Conservation (phyloP, 2,113 vertebrate genomes). For the Australoheros scitulus region DNA sequence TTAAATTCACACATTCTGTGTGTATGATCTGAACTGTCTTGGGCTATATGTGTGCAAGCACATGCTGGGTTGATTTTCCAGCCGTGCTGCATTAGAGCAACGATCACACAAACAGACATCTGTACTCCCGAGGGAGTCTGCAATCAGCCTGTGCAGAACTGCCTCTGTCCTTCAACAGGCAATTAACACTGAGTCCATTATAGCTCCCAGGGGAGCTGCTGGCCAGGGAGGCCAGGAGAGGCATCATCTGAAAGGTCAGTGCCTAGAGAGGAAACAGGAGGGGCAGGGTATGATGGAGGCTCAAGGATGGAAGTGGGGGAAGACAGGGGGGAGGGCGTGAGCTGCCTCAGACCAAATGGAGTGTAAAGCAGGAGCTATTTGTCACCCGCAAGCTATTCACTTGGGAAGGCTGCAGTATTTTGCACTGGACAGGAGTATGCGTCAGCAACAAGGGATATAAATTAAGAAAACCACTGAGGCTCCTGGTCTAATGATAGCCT, state of each 20-base stretch:
- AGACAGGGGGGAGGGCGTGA: conserved; percentile 68
- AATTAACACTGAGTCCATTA: conserved; percentile 87
- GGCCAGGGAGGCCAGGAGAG: conserved; percentile 75
- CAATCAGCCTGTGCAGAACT: conserved; percentile 83
- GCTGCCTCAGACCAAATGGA: conserved; percentile 83
- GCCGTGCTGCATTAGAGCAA: conserved; percentile 75
- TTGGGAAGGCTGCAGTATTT: conserved; percentile 63
- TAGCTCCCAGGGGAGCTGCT: conserved; percentile 78
- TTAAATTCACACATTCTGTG: not conserved
- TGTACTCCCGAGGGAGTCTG: conserved; percentile 82
- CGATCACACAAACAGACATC: conserved; percentile 82
- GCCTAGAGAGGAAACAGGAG: conserved; percentile 80
- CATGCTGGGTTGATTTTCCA: conserved; percentile 53
- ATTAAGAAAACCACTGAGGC: conserved; percentile 50
- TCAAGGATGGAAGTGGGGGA: conserved; percentile 57
- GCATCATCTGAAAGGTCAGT: conserved; percentile 85
- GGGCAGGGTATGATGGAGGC: conserved; percentile 57
- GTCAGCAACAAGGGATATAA: conserved; percentile 62
- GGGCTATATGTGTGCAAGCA: conserved; percentile 39
- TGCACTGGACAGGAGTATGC: conserved; percentile 57
- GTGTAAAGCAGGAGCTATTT: conserved; percentile 86
- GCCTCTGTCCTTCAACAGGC: conserved; percentile 90
- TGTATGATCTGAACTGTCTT: not conserved
- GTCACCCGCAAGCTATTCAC: conserved; percentile 83
- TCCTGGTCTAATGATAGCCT: conserved; percentile 48